Evolutionary conservation across 2,113 vertebrate genomes (phyloP), one percentile per base, ranked within the genome.

Genomic region (Proterorhinus semilunaris): DNA sequence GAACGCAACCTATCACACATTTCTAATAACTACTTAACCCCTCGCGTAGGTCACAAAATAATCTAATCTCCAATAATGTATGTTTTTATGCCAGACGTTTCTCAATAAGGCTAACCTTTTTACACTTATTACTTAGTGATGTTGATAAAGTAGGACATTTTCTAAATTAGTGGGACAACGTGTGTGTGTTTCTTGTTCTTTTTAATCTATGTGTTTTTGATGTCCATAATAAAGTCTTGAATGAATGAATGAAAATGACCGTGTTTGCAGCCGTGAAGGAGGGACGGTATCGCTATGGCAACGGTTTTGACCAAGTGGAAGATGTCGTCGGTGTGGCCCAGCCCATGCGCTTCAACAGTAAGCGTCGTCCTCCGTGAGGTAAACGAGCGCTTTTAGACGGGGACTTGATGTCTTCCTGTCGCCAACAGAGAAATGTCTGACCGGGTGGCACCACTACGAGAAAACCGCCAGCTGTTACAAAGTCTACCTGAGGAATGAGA

Each of bases 361-460:
- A 96, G 96, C 10, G 1, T 7, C 45, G 17, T 11, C 1, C 5
- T 49, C 49, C 27, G 27, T 36, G 27, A 36, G 15, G 2, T 21
- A 21, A 21, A 21, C 1, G 9, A 54, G 21, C 10, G 9, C 16
- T 21, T 62, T 5, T 21, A 6, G 6, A 21, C 4, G 1, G 15
- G 36, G n/a, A 12, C 49, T 62, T n/a, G 7, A 8, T 5, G 17
- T 1, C 3, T 7, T 15, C 13, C 3, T 54, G 7, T 78, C 70
- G 74, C 54, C 82, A 85, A 77, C 92, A 98, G 98, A 96, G 87
- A 99, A 99, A 87, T 99, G 98, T 84, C 96, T 96, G 10, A 95
- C 92, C 36, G 97, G 96, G 1, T 99, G 98, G 97, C 96, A 98
- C 78, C 96, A 99, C 90, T 98, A 98, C 16, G 97, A 99, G 87